These are phyloP conservation scores for Pelecanoides urinatrix DNA, from an alignment of 2,113 vertebrate species.

Conservation along the genomic window DNA sequence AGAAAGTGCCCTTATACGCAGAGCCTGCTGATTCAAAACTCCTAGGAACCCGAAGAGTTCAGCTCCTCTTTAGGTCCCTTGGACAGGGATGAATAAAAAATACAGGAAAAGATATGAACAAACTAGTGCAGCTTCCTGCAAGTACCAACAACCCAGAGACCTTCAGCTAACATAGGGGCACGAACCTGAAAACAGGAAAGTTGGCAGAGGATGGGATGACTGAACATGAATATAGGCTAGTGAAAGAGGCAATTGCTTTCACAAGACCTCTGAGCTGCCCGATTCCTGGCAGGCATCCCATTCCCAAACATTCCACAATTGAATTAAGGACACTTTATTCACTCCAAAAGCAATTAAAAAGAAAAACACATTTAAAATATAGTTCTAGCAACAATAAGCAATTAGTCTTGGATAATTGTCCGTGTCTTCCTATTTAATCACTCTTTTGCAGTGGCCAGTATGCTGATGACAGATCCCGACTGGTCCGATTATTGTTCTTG, in stretches of 20 bases:
- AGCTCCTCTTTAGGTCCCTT: neutral
- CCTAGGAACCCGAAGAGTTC: neutral
- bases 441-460: conserved; percentile 33
- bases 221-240: neutral
- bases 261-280: conserved; percentile 16
- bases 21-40: neutral
- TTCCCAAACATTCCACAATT: conserved; percentile 46
- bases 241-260: conserved; percentile 8
- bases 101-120: neutral
- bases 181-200: neutral
- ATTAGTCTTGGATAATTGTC: conserved; percentile 45
- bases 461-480: conserved; percentile 34
- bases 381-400: conserved; percentile 49
- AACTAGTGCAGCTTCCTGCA: neutral
- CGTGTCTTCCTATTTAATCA: conserved; percentile 50
- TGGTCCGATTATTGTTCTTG: neutral
- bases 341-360: conserved; percentile 43
- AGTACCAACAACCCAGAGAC: neutral
- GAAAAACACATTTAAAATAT: conserved; percentile 44
- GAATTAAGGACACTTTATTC: conserved; percentile 58
- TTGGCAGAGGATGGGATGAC: neutral
- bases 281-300: conserved; percentile 38
- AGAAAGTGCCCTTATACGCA: neutral
- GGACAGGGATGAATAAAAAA: neutral
- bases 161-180: neutral